Conservation (phyloP, 2,888 invertebrate genomes). For the Ditula angustiorana region DNA sequence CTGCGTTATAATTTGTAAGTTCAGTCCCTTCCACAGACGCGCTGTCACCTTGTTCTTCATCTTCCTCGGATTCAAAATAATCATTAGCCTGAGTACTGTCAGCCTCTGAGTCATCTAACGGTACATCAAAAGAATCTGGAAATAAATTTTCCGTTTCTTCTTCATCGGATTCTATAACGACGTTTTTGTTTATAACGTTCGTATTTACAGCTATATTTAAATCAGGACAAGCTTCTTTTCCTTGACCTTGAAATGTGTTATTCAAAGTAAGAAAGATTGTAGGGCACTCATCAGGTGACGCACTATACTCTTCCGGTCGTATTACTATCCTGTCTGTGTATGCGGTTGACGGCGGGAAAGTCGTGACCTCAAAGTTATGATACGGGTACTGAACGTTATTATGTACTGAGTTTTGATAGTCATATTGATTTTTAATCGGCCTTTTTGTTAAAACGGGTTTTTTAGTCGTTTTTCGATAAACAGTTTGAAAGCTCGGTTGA, state of each 20-base stretch:
- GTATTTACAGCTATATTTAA: constrained; percentile 89
- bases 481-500: constrained; percentile 41
- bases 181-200: constrained; percentile 87
- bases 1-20: constrained; percentile 70
- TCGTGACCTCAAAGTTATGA: constrained; percentile 71
- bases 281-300: constrained; percentile 80
- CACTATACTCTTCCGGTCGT: constrained; percentile 78
- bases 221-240: constrained; percentile 88
- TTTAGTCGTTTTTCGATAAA: constrained; percentile 58
- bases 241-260: constrained; percentile 83
- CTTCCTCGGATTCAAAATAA: constrained; percentile 65
- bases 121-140: constrained; percentile 68
- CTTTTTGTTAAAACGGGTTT: constrained; percentile 64
- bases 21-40: constrained; percentile 69
- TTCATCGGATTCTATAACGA: constrained; percentile 77
- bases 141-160: constrained; percentile 65
- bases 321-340: constrained; percentile 79
- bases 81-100: constrained; percentile 64
- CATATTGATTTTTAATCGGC: constrained; percentile 61
- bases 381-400: constrained; percentile 59
- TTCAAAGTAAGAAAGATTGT: constrained; percentile 84
- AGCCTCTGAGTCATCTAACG: constrained; percentile 64
- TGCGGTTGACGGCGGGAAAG: constrained; percentile 70
- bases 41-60: constrained; percentile 65
- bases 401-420: constrained; percentile 63